Evolutionary conservation across 2,888 invertebrate species (phyloP).

Genomic region (Lucinisca nassula): DNA sequence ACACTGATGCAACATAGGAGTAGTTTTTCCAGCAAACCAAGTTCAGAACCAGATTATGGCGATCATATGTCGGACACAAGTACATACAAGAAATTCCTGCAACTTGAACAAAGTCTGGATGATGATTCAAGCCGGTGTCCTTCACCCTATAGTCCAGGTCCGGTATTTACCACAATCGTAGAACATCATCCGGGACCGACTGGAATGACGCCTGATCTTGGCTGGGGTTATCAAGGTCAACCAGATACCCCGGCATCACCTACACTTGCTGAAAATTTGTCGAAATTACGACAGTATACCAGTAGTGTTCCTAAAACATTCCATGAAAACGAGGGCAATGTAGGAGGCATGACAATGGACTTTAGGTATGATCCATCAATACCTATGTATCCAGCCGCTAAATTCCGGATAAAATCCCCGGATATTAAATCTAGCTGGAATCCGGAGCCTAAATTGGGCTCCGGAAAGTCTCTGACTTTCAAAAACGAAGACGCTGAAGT

Average conservation of each 20-base stretch:
- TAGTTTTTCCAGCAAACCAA: slow-evolving; percentile 70
- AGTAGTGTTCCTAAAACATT: slow-evolving; percentile 41
- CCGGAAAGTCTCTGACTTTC: slow-evolving; percentile 62
- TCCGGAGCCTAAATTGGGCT: slow-evolving; percentile 31
- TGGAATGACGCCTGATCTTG: slow-evolving; percentile 66
- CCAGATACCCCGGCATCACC: slow-evolving; percentile 29
- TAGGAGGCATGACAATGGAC: slow-evolving; percentile 67
- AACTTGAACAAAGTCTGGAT: slow-evolving; percentile 73
- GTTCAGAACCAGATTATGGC: slow-evolving; percentile 67
- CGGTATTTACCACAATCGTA: slow-evolving; percentile 61
- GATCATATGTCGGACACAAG: slow-evolving; percentile 76
- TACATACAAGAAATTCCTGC: slow-evolving; percentile 74
- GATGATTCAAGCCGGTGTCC: slow-evolving; percentile 70
- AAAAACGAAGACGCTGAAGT: slow-evolving; percentile 68
- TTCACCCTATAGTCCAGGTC: slow-evolving; percentile 66
- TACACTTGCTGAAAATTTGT: slow-evolving; percentile 66
- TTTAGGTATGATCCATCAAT: slow-evolving; percentile 65
- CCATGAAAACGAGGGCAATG: not conserved
- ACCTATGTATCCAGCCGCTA: slow-evolving; percentile 60
- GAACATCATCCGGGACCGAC: slow-evolving; percentile 64
- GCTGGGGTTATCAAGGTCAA: slow-evolving; percentile 53
- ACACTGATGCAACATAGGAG: slow-evolving; percentile 71
- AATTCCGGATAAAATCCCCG: slow-evolving; percentile 70
- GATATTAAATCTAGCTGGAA: slow-evolving; percentile 62
- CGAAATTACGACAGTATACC: slow-evolving; percentile 59